Evolutionary conservation across 2,797 vertebrate species (phyloP).

Genomic region (Enteromius thamalakanensis): DNA sequence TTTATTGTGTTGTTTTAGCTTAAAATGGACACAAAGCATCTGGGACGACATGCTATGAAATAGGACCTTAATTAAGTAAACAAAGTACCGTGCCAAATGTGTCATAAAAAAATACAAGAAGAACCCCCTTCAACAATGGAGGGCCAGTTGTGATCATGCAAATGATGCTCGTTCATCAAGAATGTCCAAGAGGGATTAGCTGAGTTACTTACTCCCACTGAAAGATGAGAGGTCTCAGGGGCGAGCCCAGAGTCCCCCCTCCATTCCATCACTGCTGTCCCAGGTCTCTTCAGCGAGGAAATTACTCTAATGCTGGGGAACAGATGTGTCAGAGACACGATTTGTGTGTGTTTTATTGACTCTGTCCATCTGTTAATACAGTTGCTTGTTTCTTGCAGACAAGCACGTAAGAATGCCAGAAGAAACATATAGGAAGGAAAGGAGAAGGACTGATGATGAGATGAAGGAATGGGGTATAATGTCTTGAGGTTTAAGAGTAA

Average conservation of each 20-base stretch:
- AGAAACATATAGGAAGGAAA: conserved; percentile 74
- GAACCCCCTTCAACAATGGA: conserved; percentile 18
- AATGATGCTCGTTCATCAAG: conserved; percentile 45
- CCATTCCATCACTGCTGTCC: conserved; percentile 42
- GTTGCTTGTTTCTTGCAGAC: conserved; percentile 78
- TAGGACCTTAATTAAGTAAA: conserved; percentile 26
- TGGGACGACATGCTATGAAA: neutral
- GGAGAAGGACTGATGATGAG: conserved; percentile 48
- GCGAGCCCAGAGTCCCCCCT: conserved; percentile 21
- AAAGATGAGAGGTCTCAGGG: conserved; percentile 56
- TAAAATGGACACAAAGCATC: conserved; percentile 22
- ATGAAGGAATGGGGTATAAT: conserved; percentile 33
- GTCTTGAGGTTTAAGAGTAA: conserved; percentile 6
- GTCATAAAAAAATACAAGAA: conserved; percentile 34
- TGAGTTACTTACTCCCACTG: conserved; percentile 47
- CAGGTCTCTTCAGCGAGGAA: conserved; percentile 59
- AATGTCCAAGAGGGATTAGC: conserved; percentile 40
- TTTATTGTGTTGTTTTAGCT: conserved; percentile 20
- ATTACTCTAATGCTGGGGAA: conserved; percentile 74
- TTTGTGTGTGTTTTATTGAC: conserved; percentile 85
- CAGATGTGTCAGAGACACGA: conserved; percentile 80
- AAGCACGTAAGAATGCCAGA: conserved; percentile 72
- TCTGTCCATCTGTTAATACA: conserved; percentile 86
- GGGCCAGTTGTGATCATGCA: conserved; percentile 37
- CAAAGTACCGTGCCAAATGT: conserved; percentile 34